A percentile compares a stretch with the other conserved stretches of the same genome.
phyloP scores from a whole-genome alignment of 30 jellyfish, hydroid and myxozoan species.

The Aurelia aurita complex sp. Pacific region DNA sequence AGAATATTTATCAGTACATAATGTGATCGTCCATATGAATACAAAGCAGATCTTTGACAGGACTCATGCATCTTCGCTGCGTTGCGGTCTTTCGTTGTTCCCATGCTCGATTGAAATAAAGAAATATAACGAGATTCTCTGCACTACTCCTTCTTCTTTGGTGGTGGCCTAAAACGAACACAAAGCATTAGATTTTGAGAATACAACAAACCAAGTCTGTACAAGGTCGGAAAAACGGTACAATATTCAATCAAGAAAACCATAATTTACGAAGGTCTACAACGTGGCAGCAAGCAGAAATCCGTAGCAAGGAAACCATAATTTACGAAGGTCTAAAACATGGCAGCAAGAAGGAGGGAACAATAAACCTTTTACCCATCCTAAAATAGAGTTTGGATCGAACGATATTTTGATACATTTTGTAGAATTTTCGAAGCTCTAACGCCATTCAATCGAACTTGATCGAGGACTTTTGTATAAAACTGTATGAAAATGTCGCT shows the following conservation, averaged over 20 bases:
- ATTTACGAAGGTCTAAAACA: too few species aligned
- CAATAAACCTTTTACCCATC: too few species aligned
- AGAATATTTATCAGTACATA: not conserved
- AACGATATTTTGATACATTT: too few species aligned
- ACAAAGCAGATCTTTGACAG: not conserved
- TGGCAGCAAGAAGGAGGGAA: too few species aligned
- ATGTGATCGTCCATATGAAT: not conserved
- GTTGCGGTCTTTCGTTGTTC: not conserved
- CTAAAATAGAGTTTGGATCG: too few species aligned
- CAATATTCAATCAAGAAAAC: not conserved
- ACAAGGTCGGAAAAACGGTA: not conserved
- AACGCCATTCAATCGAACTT: too few species aligned
- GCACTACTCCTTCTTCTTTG: constrained; percentile 45
- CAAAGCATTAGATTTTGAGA: not conserved
- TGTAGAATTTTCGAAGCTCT: too few species aligned
- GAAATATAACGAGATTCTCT: not conserved
- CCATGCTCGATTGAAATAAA: not conserved
- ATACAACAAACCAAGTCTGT: not conserved
- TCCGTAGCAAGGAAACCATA: too few species aligned
- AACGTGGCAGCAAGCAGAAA: not conserved
- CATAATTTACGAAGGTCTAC: not conserved
- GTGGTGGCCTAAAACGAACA: constrained; percentile 57
- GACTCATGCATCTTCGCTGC: too few species aligned
- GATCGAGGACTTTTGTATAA: too few species aligned
- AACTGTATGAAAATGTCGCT: too few species aligned